A percentile compares a stretch with the other conserved stretches of the same genome.
These are phyloP conservation scores for Belgica antarctica DNA, from an alignment of 2,888 invertebrate genomes.

Conservation along the genomic window DNA sequence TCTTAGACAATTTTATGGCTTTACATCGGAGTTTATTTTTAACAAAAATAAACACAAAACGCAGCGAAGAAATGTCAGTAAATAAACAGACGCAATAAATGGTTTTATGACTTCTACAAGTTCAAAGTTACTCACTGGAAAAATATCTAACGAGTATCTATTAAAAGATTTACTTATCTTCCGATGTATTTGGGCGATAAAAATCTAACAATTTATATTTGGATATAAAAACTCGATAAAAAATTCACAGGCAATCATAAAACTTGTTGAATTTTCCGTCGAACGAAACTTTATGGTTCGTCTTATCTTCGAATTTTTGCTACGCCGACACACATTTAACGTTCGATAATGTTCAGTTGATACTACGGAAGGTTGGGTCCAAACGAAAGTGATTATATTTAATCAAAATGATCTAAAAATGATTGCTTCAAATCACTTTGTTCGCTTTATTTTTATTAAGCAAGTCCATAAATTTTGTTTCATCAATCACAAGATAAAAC, in stretches of 20 bases:
- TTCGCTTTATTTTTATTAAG: no score
- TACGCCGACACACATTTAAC: neutral
- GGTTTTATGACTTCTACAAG: constrained; percentile 10
- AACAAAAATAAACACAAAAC: neutral
- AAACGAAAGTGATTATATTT: no score
- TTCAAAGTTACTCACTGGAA: neutral
- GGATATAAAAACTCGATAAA: no score
- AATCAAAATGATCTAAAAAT: no score
- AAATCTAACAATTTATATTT: neutral
- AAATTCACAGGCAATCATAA: neutral
- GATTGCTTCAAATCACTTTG: no score
- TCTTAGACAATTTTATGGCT: neutral
- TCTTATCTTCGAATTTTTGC: neutral
- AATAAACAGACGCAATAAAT: neutral
- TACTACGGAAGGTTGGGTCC: no score
- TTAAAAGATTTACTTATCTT: neutral
- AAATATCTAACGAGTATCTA: neutral
- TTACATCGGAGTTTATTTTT: neutral
- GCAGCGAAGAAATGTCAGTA: no score
- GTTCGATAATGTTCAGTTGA: no score
- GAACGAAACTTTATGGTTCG: neutral
- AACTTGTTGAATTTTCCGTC: neutral
- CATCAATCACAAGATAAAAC: no score
- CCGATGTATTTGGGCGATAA: no score
- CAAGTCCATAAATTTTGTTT: no score